Conservation (phyloP, 2,113 vertebrate species). For the Nicator chloris region DNA sequence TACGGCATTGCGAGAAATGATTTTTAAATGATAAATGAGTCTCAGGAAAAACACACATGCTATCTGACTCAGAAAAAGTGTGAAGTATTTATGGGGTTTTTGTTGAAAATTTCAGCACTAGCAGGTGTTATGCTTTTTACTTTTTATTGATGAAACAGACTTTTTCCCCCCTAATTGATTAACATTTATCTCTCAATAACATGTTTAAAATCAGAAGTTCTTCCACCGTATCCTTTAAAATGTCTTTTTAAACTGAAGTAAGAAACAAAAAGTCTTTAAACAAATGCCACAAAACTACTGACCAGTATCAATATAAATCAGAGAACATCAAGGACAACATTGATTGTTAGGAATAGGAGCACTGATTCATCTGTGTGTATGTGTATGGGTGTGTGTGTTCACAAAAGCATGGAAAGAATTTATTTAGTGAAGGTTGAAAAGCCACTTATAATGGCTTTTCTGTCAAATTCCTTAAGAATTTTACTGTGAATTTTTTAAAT, state of each 20-base stretch:
- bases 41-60: background rate
- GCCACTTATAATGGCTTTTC: background rate
- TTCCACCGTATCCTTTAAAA: background rate
- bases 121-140: background rate
- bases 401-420: background rate
- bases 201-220: background rate
- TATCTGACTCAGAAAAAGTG: background rate
- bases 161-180: background rate
- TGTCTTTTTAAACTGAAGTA: background rate
- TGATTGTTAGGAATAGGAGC: background rate
- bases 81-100: background rate
- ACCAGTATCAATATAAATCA: background rate
- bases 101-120: background rate
- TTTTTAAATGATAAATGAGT: background rate
- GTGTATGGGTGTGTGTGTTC: fast-evolving
- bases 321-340: fast-evolving
- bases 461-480: background rate
- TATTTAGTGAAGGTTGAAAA: background rate
- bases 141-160: background rate
- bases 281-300: background rate
- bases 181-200: background rate
- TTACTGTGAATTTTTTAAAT: background rate
- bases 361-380: background rate
- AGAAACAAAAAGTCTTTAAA: background rate
- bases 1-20: fast-evolving